phyloP scores from a whole-genome alignment of 2,797 vertebrate species.

The Sandelia bainsii region DNA sequence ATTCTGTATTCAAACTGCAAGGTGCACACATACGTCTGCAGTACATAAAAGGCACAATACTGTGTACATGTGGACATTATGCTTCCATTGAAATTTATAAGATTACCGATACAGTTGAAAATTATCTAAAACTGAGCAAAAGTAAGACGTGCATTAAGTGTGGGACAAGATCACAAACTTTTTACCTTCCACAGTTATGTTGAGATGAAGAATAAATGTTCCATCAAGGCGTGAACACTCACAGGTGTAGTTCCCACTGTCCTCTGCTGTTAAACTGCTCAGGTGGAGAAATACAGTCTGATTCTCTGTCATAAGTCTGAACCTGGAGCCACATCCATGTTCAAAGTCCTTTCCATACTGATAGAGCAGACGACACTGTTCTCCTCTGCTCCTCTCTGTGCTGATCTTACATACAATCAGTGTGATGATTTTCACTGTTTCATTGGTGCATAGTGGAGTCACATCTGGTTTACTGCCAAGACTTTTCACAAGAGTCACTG shows the following conservation, averaged over 20 bases:
- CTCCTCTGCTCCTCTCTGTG: not conserved
- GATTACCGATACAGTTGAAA: too few relatives aligned
- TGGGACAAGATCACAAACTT: too few relatives aligned
- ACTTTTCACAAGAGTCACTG: constrained; percentile 35
- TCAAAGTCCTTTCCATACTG: fast-evolving
- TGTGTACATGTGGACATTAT: too few relatives aligned
- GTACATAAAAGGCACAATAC: too few relatives aligned
- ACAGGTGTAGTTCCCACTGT: constrained; percentile 60
- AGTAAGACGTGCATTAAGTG: too few relatives aligned
- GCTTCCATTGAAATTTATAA: too few relatives aligned
- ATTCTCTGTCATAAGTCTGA: constrained; percentile 15
- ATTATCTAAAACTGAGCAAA: too few relatives aligned
- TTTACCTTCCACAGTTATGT: constrained; percentile 51
- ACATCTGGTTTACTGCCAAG: not conserved
- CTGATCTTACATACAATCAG: constrained; percentile 11
- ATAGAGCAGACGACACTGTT: not conserved
- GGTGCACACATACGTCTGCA: too few relatives aligned
- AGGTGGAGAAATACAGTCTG: constrained; percentile 45
- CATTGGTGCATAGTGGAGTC: constrained; percentile 19
- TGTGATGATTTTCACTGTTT: fast-evolving
- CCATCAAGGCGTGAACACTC: fast-evolving
- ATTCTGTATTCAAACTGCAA: too few relatives aligned
- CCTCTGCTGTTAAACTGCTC: constrained; percentile 48
- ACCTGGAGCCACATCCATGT: constrained; percentile 40
- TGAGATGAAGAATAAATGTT: fast-evolving